These are phyloP conservation scores for Reticulitermes lucifugus DNA, from an alignment of 2,888 invertebrate species.

Conservation along the genomic window DNA sequence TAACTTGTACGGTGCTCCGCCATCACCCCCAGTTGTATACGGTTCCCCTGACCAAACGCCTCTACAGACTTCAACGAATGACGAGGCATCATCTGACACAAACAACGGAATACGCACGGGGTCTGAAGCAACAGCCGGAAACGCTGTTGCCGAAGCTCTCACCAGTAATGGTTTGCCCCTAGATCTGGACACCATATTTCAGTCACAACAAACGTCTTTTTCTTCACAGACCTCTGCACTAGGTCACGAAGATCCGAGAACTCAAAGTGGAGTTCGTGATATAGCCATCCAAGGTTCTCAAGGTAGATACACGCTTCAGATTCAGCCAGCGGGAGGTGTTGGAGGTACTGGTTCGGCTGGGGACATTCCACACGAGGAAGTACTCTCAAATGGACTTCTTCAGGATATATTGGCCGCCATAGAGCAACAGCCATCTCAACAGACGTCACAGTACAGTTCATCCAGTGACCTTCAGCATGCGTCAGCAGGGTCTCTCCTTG, in stretches of 20 bases:
- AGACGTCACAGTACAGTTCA: conserved; percentile 35
- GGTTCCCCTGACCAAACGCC: not conserved
- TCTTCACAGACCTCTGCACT: conserved; percentile 4
- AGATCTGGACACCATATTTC: conserved; percentile 13
- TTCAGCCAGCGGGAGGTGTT: conserved; percentile 75
- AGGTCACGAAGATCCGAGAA: not conserved
- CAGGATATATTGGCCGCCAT: conserved; percentile 87
- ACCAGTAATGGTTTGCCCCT: conserved; percentile 22
- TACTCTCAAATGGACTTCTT: conserved; percentile 81
- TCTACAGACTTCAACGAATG: not conserved
- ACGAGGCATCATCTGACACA: not conserved
- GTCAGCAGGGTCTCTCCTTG: conserved; percentile 18
- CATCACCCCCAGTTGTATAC: not conserved
- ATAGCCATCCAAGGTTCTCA: conserved; percentile 67
- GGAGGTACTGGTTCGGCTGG: conserved; percentile 63
- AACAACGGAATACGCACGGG: not conserved
- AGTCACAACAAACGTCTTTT: not conserved
- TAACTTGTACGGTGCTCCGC: conserved; percentile 28
- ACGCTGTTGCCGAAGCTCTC: conserved; percentile 31
- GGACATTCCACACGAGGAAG: conserved; percentile 77
- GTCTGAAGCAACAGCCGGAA: conserved; percentile 44
- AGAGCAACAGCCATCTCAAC: conserved; percentile 71
- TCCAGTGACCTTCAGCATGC: conserved; percentile 45
- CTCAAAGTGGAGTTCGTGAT: conserved; percentile 57
- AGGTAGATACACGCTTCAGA: conserved; percentile 80